phyloP scores from a whole-genome alignment of 2,113 vertebrate species.

The Progne subis region DNA sequence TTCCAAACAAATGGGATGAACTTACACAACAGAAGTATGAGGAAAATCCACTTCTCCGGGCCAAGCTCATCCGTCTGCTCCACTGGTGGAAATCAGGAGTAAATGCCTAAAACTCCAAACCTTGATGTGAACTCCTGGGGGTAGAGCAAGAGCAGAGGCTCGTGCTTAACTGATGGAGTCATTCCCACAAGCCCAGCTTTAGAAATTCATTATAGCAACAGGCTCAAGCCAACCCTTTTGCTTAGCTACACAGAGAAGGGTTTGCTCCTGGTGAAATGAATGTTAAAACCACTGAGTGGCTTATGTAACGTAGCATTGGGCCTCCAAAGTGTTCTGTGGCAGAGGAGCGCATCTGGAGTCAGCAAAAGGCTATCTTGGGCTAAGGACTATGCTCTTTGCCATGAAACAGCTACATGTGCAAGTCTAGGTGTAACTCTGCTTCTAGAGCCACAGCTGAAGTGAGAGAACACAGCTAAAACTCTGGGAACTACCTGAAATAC shows the following conservation, averaged over 20 bases:
- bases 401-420: background rate
- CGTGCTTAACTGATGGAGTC: background rate
- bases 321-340: background rate
- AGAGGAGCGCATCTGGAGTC: background rate
- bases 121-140: background rate
- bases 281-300: background rate
- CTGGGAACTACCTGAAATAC: background rate
- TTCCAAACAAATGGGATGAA: background rate
- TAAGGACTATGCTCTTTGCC: conserved; percentile 6
- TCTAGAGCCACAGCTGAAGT: background rate
- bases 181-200: background rate
- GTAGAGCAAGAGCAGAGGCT: background rate
- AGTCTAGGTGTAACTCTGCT: background rate
- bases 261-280: background rate
- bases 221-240: background rate
- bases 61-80: background rate
- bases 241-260: background rate
- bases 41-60: background rate
- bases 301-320: background rate
- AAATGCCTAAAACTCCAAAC: background rate
- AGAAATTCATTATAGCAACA: background rate
- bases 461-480: background rate
- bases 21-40: background rate
- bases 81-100: background rate
- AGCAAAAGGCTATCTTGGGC: background rate